Percentiles rank a stretch among this genome's conserved stretches.
phyloP scores from a whole-genome alignment of 2,113 vertebrate species.

The western clawed frog (Xenopus tropicalis) region DNA sequence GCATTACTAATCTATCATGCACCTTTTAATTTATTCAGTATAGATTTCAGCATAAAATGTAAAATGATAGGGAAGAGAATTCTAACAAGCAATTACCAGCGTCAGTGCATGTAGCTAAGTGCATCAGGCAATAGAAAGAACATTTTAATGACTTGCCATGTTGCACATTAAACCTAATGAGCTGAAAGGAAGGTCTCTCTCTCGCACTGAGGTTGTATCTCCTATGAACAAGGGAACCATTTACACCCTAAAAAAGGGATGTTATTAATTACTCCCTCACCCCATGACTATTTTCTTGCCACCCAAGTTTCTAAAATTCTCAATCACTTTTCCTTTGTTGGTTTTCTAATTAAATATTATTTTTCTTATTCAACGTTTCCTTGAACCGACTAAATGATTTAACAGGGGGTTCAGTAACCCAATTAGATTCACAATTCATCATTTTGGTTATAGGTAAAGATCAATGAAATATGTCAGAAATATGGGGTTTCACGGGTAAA shows the following conservation, averaged over 20 bases:
- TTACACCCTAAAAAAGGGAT: neutral
- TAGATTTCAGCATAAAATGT: slow-evolving; percentile 26
- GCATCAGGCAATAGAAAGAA: slow-evolving; percentile 3
- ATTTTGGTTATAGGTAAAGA: no score
- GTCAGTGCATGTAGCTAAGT: slow-evolving; percentile 22
- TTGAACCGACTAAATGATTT: no score
- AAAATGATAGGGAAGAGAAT: slow-evolving; percentile 31
- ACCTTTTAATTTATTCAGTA: slow-evolving; percentile 34
- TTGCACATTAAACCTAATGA: slow-evolving; percentile 36
- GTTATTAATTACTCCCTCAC: no score
- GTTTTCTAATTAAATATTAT: no score
- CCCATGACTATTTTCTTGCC: no score
- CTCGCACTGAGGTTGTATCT: slow-evolving; percentile 16
- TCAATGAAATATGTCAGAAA: no score
- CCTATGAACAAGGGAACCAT: slow-evolving; percentile 23
- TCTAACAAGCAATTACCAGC: slow-evolving; percentile 41
- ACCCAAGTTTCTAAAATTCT: no score
- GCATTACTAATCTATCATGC: neutral
- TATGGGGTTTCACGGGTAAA: no score
- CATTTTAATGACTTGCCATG: slow-evolving; percentile 39
- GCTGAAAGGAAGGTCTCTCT: slow-evolving; percentile 31
- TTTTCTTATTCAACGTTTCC: no score
- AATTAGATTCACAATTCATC: no score
- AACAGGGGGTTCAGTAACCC: no score
- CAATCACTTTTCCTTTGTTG: no score